Percentiles rank a stretch among this genome's conserved stretches.
Conservation (phyloP, 2,113 vertebrate species). For the Hipposideros armiger region DNA sequence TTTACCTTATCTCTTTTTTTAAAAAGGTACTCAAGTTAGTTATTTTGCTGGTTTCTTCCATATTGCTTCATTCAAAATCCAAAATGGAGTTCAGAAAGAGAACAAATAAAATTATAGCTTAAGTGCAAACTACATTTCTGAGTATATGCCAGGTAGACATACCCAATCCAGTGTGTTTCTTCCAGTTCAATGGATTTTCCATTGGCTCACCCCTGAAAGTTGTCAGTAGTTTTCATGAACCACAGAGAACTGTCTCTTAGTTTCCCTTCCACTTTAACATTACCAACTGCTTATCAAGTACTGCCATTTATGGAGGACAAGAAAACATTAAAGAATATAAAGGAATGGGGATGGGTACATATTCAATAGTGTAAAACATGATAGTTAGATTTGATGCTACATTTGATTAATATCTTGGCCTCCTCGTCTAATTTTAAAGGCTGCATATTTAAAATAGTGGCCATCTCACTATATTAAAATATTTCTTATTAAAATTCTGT, state of each 20-base stretch:
- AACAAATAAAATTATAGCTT: constrained; percentile 86
- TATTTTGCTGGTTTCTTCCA: constrained; percentile 91
- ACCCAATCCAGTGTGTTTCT: constrained; percentile 86
- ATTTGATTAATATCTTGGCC: constrained; percentile 79
- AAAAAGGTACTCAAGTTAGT: constrained; percentile 85
- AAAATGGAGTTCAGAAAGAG: constrained; percentile 87
- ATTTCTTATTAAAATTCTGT: constrained; percentile 71
- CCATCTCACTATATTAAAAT: constrained; percentile 70
- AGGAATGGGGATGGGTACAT: background rate
- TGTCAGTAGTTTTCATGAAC: constrained; percentile 75
- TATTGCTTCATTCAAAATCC: constrained; percentile 93
- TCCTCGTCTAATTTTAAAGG: constrained; percentile 75
- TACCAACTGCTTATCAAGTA: constrained; percentile 77
- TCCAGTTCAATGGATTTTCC: constrained; percentile 83
- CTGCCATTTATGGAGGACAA: constrained; percentile 71
- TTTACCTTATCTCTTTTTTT: constrained; percentile 81
- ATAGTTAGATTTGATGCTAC: constrained; percentile 70
- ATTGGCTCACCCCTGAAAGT: constrained; percentile 73
- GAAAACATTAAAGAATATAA: constrained; percentile 49
- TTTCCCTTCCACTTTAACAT: constrained; percentile 74
- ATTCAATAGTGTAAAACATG: constrained; percentile 75
- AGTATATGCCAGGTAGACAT: constrained; percentile 85
- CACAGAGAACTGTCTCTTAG: constrained; percentile 70
- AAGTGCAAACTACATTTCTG: constrained; percentile 91
- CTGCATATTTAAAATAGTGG: constrained; percentile 46